phyloP scores from a whole-genome alignment of 2,888 invertebrate species.

The Epirrita christyi region DNA sequence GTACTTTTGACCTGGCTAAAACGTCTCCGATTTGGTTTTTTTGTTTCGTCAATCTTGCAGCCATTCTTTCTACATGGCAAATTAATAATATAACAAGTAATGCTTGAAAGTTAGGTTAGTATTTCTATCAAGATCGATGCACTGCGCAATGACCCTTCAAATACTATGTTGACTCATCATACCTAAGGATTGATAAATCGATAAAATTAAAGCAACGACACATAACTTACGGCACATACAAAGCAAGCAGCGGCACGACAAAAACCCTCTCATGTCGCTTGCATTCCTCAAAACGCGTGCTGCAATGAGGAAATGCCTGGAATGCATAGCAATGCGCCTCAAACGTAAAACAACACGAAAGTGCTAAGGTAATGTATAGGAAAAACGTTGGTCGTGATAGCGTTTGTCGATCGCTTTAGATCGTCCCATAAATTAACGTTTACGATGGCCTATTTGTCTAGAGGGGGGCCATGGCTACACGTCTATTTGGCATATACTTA shows the following conservation, averaged over 20 bases:
- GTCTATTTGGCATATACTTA: slow-evolving; percentile 11
- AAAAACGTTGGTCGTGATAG: too few relatives aligned
- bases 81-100: too few relatives aligned
- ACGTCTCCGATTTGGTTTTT: too few relatives aligned
- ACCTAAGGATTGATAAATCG: slow-evolving; percentile 16
- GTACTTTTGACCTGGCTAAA: too few relatives aligned
- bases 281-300: slow-evolving; percentile 39
- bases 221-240: slow-evolving; percentile 33
- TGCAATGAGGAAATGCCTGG: slow-evolving; percentile 43
- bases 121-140: not conserved
- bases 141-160: slow-evolving; percentile 3
- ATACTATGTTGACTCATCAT: slow-evolving; percentile 7
- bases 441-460: too few relatives aligned
- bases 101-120: not conserved
- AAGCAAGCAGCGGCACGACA: slow-evolving; percentile 29
- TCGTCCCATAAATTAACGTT: too few relatives aligned
- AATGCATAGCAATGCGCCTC: slow-evolving; percentile 19
- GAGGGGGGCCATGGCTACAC: too few relatives aligned
- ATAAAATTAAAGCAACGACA: slow-evolving; percentile 28
- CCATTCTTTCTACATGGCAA: too few relatives aligned
- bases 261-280: slow-evolving; percentile 33
- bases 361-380: too few relatives aligned
- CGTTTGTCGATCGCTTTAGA: too few relatives aligned
- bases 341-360: too few relatives aligned
- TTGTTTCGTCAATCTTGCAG: too few relatives aligned